Evolutionary conservation across 2,888 invertebrate species (phyloP), one percentile per base, ranked within the genome.

Genomic region (Agrotis segetum): DNA sequence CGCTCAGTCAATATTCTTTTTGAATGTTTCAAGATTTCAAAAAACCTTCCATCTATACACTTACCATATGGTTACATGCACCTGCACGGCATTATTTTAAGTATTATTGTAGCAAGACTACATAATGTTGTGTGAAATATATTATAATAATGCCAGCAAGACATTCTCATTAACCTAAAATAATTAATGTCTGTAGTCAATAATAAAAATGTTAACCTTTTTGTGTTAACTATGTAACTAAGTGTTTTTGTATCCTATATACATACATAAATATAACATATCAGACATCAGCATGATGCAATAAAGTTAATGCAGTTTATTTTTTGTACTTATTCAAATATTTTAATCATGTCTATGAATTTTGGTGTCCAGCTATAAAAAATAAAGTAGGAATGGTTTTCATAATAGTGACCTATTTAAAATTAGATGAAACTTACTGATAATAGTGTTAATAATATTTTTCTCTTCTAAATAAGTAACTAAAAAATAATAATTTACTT

Each of bases 11-110:
- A 7, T 47, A 19, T 21, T 53, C 5, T 19, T 47, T 0, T 11
- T 40, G 0, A 0, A 17, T 62, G 34, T 49, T 53, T 62, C 14
- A 17, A 53, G 14, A 64, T 49, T 16, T 14, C 13, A 9, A 11
- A 29, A 7, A 49, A 49, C 19, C 24, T 65, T 17, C 14, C 53
- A 0, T 14, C 19, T 7, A 2, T n/a, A 16, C 17, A 19, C 14
- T 24, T 47, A 47, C 71, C 71, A 71, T 71, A 71, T 71, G 71
- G 74, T 55, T 24, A 11, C 40, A 40, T 40, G 40, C 40, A 44
- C 14, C 6, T 40, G 55, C 19, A 62, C 40, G 49, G 16, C 49
- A 13, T 74, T 11, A 19, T 44, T 74, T 11, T 40, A 17, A n/a
- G 11, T 47, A 17, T 21, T 29, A 14, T 49, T 40, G 2, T 34